Base-by-base conservation (phyloP, 2,888 invertebrate species). In the Busseola fusca region DNA sequence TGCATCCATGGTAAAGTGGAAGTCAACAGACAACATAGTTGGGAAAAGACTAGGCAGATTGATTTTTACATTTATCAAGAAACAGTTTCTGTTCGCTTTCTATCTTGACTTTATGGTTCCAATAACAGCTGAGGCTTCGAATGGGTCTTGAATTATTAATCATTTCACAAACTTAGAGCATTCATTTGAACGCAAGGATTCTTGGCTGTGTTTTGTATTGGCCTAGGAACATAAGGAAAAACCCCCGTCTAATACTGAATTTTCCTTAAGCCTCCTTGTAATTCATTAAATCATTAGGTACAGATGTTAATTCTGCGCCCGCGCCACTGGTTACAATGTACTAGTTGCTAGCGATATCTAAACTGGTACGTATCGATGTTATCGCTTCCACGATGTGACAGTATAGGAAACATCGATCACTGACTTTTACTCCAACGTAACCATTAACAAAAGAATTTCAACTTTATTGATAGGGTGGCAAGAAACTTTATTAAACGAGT, bases 331-430 rank as follows among this genome's bases (percentile, higher is more conserved):
- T 75, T 76, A 83, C 79, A 82, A 82, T 86, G 80, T 71, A 78
- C 82, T 81, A 81, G 84, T 84, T 83, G 76, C 71, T 52, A 78
- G 76, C 74, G 59, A 81, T 69, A 72, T 80, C 67, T 76, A 79
- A 84, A 83, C 80, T 76, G 71, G 80, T 80, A 80, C 71, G 69
- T 83, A 82, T 83, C 74, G 82, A 82, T 83, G 81, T 60, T 81
- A 83, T 84, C 82, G 76, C 79, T 82, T 73, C 77, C 69, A 81
- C 78, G 67, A 73, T 68, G 78, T 74, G 80, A 82, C 80, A 85
- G 76, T 73, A 52, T 78, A 83, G 88, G 82, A 86, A 84, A 87
- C 88, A 86, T 87, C 82, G 81, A 86, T 87, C 87, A 87, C 83
- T 74, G 74, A 84, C 85, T 81, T 81, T 80, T 82, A 85, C 82